phyloP scores from a whole-genome alignment of 2,113 vertebrate species.

The Telmatochromis sp. region DNA sequence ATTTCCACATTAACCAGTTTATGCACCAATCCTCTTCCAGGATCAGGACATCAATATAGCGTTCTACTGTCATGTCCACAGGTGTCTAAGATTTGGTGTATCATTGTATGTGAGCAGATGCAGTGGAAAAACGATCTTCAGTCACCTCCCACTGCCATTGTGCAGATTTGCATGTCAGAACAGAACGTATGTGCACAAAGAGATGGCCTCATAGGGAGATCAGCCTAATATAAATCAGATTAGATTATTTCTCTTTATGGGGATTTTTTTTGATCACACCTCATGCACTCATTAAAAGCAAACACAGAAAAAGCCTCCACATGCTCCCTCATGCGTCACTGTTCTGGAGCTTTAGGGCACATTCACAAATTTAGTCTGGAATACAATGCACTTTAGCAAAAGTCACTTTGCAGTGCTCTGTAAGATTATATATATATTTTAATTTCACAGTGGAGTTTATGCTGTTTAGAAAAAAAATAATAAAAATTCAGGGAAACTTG shows the following conservation, averaged over 20 bases:
- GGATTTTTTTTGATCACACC: fast-evolving
- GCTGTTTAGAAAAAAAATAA: fast-evolving
- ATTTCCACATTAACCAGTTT: neutral
- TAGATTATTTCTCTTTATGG: neutral
- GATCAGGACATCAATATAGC: neutral
- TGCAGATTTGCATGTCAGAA: neutral
- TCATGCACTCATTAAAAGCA: neutral
- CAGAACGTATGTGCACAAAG: neutral
- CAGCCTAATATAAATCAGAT: neutral
- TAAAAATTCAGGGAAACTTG: fast-evolving
- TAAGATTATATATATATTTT: neutral
- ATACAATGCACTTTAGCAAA: neutral
- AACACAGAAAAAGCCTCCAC: neutral
- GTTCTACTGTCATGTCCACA: neutral
- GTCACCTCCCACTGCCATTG: neutral
- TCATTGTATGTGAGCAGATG: neutral
- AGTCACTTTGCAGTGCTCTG: neutral
- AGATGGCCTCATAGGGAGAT: neutral
- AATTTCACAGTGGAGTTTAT: neutral
- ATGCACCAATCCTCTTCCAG: neutral
- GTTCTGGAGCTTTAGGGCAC: fast-evolving
- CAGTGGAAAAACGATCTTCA: fast-evolving
- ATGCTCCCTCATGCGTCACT: neutral
- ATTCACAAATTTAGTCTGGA: neutral
- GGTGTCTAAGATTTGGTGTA: neutral